Percentiles rank a stretch among this genome's conserved stretches.
phyloP scores from a whole-genome alignment of 2,888 invertebrate genomes.

The Platycheirus rosarum region DNA sequence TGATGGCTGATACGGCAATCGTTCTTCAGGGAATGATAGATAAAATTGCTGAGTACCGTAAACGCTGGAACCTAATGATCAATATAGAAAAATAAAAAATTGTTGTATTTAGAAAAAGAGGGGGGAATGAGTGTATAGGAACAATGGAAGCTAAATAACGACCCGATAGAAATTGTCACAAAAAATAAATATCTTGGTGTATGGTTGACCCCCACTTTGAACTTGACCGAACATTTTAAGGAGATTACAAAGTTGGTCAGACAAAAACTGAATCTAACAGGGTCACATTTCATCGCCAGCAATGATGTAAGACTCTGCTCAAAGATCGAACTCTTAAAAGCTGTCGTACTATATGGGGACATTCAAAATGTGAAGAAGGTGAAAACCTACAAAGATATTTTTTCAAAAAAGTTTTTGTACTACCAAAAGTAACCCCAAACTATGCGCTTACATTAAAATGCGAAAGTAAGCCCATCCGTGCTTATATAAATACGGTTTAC shows the following conservation, averaged over 20 bases:
- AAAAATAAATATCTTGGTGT: no score
- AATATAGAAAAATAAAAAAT: background rate
- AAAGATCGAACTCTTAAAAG: background rate
- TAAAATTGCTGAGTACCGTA: background rate
- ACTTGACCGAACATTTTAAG: background rate
- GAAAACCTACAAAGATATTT: no score
- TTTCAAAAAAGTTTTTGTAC: no score
- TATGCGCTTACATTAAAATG: no score
- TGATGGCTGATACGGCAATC: background rate
- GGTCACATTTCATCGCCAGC: background rate
- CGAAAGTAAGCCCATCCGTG: no score
- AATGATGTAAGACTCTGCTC: background rate
- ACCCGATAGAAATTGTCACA: no score
- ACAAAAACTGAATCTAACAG: background rate
- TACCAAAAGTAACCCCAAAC: no score
- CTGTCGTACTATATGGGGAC: background rate
- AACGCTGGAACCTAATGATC: background rate
- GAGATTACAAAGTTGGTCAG: background rate
- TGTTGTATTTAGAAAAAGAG: background rate
- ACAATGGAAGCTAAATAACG: no score
- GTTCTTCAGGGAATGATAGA: background rate
- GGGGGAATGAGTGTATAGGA: no score
- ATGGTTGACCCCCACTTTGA: no score
- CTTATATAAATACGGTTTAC: no score
- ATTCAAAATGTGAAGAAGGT: background rate